Conservation (phyloP, 1,140 invertebrate species). For the Phocides pigmalion region DNA sequence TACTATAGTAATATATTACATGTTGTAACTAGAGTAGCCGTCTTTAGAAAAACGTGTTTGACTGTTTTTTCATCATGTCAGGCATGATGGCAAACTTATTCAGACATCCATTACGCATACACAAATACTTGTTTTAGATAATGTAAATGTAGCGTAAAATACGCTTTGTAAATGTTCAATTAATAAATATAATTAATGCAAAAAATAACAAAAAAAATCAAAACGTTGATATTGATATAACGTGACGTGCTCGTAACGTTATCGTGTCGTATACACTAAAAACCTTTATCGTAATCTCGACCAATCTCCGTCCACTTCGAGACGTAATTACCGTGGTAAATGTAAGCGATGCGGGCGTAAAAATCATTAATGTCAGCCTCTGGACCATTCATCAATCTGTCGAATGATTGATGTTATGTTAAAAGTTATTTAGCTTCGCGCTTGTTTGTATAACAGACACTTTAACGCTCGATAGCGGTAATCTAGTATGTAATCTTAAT, state of each 20-base stretch:
- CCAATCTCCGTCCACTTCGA: conserved; percentile 44
- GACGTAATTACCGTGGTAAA: conserved; percentile 54
- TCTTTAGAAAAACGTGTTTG: no score
- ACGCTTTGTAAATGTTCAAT: no score
- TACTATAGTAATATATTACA: no score
- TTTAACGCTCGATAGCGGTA: conserved; percentile 7
- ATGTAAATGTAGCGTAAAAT: no score
- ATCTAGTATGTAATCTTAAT: background rate
- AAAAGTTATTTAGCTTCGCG: conserved; percentile 45
- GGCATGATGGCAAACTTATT: no score
- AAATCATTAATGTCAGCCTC: conserved; percentile 60
- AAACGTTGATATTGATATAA: background rate
- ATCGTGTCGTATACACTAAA: conserved; percentile 12
- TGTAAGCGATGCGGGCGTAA: conserved; percentile 64
- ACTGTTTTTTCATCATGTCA: no score
- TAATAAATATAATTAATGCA: no score
- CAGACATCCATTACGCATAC: no score
- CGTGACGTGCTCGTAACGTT: background rate
- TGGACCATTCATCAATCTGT: conserved; percentile 64
- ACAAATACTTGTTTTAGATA: no score
- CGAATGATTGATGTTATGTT: conserved; percentile 63
- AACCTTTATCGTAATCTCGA: conserved; percentile 17
- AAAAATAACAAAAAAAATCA: no score
- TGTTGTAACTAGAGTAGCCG: no score
- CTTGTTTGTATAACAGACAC: conserved; percentile 44